Base-by-base conservation (phyloP, 2,113 vertebrate species). In the Phrynosoma blainvillii region DNA sequence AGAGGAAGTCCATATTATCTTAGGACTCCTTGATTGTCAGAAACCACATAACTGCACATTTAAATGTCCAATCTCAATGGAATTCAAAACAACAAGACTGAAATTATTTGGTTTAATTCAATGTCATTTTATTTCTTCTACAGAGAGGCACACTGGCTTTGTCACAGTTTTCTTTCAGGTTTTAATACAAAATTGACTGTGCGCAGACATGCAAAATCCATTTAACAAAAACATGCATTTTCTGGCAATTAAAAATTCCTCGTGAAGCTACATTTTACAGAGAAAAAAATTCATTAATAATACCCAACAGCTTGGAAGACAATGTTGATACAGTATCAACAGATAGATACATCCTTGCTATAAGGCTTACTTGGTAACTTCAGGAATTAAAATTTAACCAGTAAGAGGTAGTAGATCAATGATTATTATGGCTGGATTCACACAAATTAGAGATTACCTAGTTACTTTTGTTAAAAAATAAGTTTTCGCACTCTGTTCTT, bases 51-150 rank as follows among this genome's bases (percentile, higher is more conserved):
- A 82, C 11, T 27, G 59, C 59, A 40, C 12, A 30, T 62, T 42
- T 66, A 62, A 12, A 65, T 10, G 20, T n/a, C 21, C 20, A 62
- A 21, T 59, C 16, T 12, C 20, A 16, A 25, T 21, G 52, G 54
- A 40, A 62, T 70, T 20, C 10, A 56, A 71, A 16, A 65, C 16
- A 32, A 84, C 65, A 79, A 82, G 90, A 82, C 14, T 87, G 0
- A 85, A 92, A 84, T 14, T 78, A 36, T 86, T 27, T 75, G 42
- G 70, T 9, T 40, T 30, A 76, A 47, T 89, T 85, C 71, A 30
- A 2, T 80, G 79, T 27, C 2, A 12, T 71, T 95, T 96, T 95
- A 93, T 94, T 95, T 76, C 84, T 92, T 52, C 20, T 89, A 90
- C 73, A 27, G 25, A 56, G 71, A 92, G 86, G 90, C 93, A 94